Evolutionary conservation across 1,140 invertebrate genomes (phyloP).

Genomic region (Drosophila trapezifrons): DNA sequence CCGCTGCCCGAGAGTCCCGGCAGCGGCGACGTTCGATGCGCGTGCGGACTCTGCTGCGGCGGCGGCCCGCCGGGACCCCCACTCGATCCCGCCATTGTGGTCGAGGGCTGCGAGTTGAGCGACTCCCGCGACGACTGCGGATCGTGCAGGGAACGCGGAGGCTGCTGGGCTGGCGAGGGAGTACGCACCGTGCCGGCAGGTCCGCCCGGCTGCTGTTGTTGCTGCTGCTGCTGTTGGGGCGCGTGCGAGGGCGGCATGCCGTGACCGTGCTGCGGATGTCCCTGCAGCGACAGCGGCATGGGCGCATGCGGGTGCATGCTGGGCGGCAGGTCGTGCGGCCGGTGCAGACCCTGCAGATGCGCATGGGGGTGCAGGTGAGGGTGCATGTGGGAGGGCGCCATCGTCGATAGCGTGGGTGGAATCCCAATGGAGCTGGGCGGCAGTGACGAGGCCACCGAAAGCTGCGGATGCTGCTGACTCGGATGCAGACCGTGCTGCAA

Average conservation of each 20-base stretch:
- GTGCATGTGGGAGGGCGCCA: conserved; percentile 73
- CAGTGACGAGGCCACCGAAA: conserved; percentile 66
- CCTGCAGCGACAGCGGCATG: conserved; percentile 75
- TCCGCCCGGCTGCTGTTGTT: conserved; percentile 81
- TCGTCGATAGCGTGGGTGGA: conserved; percentile 71
- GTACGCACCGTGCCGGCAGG: conserved; percentile 82
- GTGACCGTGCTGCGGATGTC: conserved; percentile 65
- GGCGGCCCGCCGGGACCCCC: conserved; percentile 45
- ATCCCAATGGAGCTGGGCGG: conserved; percentile 56
- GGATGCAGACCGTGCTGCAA: conserved; percentile 68
- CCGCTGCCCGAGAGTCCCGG: conserved; percentile 66
- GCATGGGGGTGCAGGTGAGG: conserved; percentile 73
- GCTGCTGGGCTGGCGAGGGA: conserved; percentile 78
- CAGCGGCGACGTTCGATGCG: conserved; percentile 78
- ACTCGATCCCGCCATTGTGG: conserved; percentile 50
- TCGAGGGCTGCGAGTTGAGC: conserved; percentile 62
- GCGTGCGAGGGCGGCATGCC: conserved; percentile 67
- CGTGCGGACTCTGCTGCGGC: conserved; percentile 72
- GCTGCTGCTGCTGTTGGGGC: conserved; percentile 82
- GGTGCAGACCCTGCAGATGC: conserved; percentile 70
- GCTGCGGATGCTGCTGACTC: conserved; percentile 60
- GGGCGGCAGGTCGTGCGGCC: conserved; percentile 74
- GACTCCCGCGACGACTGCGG: conserved; percentile 60
- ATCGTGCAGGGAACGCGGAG: conserved; percentile 70
- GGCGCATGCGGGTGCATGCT: conserved; percentile 76